Percentiles rank a stretch among this genome's conserved stretches.
These are phyloP conservation scores for Akabosia matsudoensis DNA, from an alignment of 1,140 invertebrate species.

Conservation along the genomic window DNA sequence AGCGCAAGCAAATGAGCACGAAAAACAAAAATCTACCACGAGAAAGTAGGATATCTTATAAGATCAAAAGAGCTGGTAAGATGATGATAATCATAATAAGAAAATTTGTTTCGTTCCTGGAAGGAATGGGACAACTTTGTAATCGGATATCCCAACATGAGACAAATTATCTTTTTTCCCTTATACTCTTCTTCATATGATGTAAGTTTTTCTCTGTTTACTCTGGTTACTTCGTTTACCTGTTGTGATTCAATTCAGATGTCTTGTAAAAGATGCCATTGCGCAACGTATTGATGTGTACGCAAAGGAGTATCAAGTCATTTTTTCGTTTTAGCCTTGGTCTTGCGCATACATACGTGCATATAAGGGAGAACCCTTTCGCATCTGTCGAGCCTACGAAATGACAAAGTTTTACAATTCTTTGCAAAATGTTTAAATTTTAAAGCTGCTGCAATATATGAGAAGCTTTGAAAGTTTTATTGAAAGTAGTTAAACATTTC, in stretches of 20 bases:
- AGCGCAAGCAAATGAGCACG: constrained; percentile 1
- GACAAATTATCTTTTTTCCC: constrained; percentile 16
- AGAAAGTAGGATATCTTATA: not conserved
- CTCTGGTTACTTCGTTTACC: not conserved
- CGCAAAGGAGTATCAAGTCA: too few species aligned
- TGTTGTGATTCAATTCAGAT: not conserved
- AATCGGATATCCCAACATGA: constrained; percentile 16
- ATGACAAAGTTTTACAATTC: too few species aligned
- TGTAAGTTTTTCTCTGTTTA: too few species aligned
- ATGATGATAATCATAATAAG: constrained; percentile 22
- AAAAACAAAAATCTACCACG: not conserved
- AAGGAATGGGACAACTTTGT: constrained; percentile 19
- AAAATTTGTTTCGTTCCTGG: constrained; percentile 17
- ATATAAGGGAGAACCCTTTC: not conserved
- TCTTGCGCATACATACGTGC: not conserved
- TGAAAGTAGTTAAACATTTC: too few species aligned
- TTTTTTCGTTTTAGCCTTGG: not conserved
- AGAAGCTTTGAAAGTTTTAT: too few species aligned
- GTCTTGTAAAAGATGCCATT: not conserved
- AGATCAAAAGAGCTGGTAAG: not conserved
- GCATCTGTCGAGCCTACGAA: too few species aligned
- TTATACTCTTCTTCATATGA: not conserved
- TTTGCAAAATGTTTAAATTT: too few species aligned
- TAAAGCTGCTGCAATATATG: too few species aligned
- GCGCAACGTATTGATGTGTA: not conserved